phyloP scores from a whole-genome alignment of 2,888 invertebrate genomes.

The Habroteleia sp. region DNA sequence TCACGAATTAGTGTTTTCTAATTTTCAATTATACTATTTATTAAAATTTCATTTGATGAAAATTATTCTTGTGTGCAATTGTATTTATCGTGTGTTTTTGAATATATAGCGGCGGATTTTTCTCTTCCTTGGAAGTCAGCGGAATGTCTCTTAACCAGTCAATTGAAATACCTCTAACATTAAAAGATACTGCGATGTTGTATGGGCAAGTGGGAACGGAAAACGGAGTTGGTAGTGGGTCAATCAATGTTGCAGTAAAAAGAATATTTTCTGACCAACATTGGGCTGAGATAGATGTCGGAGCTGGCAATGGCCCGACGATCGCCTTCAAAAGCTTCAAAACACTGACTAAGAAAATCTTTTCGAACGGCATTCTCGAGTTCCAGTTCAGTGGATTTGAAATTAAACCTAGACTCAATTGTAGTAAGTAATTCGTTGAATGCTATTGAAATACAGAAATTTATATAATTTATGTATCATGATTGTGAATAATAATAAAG shows the following conservation, averaged over 20 bases:
- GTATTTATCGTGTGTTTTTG: too few species aligned
- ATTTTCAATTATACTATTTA: too few species aligned
- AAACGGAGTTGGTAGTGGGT: slow-evolving; percentile 92
- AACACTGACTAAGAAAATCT: slow-evolving; percentile 87
- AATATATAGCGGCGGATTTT: slow-evolving; percentile 80
- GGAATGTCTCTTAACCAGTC: slow-evolving; percentile 96
- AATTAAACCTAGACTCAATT: slow-evolving; percentile 87
- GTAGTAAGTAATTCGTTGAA: slow-evolving; percentile 43
- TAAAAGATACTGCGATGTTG: slow-evolving; percentile 91
- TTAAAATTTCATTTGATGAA: too few species aligned
- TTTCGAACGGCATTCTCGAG: slow-evolving; percentile 88
- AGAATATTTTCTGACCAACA: slow-evolving; percentile 91
- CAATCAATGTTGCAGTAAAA: slow-evolving; percentile 89
- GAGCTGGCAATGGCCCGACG: slow-evolving; percentile 92
- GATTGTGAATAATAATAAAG: too few species aligned
- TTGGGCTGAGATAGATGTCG: slow-evolving; percentile 93
- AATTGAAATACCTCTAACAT: slow-evolving; percentile 94
- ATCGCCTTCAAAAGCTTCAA: slow-evolving; percentile 90
- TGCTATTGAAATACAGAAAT: too few species aligned
- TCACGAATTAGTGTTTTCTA: too few species aligned
- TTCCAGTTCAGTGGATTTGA: slow-evolving; percentile 90
- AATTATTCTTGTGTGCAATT: too few species aligned
- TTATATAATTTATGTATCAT: too few species aligned
- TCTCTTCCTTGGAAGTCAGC: slow-evolving; percentile 93
- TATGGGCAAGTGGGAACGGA: slow-evolving; percentile 91